These are phyloP conservation scores for Gila orcuttii DNA, from an alignment of 2,113 vertebrate species.

Conservation along the genomic window DNA sequence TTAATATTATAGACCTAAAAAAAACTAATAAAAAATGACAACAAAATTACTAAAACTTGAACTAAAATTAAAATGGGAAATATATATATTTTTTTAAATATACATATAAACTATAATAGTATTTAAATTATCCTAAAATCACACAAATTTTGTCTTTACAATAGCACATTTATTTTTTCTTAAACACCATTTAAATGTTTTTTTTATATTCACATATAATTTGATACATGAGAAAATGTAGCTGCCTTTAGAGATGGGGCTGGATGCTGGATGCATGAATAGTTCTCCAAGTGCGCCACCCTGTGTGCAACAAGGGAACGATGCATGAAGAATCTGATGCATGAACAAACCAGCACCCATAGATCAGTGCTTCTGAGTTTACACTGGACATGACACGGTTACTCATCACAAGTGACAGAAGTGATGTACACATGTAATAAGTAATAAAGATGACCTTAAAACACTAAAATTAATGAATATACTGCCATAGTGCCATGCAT, in stretches of 20 bases:
- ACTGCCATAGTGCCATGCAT: neutral
- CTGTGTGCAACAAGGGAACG: conserved; percentile 13
- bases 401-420: neutral
- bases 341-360: neutral
- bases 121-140: neutral
- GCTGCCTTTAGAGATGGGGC: neutral
- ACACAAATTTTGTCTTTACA: neutral
- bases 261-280: neutral
- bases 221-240: no score
- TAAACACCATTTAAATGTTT: no score
- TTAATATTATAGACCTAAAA: no score
- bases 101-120: neutral
- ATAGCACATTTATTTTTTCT: no score
- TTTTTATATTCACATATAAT: no score
- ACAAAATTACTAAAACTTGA: no score
- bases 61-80: no score
- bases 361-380: neutral
- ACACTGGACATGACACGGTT: neutral
- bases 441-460: neutral
- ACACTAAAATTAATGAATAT: neutral
- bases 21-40: no score
- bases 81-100: no score
- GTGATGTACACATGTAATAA: neutral
- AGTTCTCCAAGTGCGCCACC: conserved; percentile 36
- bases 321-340: neutral